Evolutionary conservation across 1,140 invertebrate genomes (phyloP).

Genomic region (Whitmania pigra): DNA sequence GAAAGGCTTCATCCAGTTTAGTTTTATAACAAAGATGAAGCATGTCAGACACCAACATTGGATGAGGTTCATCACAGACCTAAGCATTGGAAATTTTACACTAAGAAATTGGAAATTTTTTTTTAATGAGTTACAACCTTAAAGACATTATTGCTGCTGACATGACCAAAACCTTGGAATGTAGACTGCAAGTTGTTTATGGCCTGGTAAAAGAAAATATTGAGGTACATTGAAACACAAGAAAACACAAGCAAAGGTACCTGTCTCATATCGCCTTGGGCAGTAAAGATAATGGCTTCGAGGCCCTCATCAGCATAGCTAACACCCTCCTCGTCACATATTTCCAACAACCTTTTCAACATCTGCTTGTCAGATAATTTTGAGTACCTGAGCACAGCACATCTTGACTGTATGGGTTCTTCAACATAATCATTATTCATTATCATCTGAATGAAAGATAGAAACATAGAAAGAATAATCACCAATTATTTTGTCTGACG

Average conservation of each 20-base stretch:
- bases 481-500: constrained; percentile 93
- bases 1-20: constrained; percentile 74
- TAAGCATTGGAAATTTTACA: constrained; percentile 27
- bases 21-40: constrained; percentile 65
- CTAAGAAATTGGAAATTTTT: not conserved
- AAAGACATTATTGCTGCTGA: constrained; percentile 92
- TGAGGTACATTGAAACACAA: not conserved
- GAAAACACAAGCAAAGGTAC: constrained; percentile 27
- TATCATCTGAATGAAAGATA: not conserved
- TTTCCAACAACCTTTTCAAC: constrained; percentile 61
- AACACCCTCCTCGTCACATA: constrained; percentile 63
- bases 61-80: constrained; percentile 98
- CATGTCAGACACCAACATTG: constrained; percentile 81
- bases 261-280: constrained; percentile 94
- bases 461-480: constrained; percentile 18
- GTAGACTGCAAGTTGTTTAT: constrained; percentile 97
- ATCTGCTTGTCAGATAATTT: constrained; percentile 67
- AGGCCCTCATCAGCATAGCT: constrained; percentile 83
- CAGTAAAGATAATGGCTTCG: constrained; percentile 91
- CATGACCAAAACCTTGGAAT: constrained; percentile 77
- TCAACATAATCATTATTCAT: constrained; percentile 20
- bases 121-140: constrained; percentile 50
- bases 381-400: constrained; percentile 88
- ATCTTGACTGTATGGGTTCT: constrained; percentile 95
- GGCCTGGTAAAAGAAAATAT: constrained; percentile 46